These are phyloP conservation scores for Pygoscelis adeliae DNA, from an alignment of 2,113 vertebrate species.

Conservation along the genomic window DNA sequence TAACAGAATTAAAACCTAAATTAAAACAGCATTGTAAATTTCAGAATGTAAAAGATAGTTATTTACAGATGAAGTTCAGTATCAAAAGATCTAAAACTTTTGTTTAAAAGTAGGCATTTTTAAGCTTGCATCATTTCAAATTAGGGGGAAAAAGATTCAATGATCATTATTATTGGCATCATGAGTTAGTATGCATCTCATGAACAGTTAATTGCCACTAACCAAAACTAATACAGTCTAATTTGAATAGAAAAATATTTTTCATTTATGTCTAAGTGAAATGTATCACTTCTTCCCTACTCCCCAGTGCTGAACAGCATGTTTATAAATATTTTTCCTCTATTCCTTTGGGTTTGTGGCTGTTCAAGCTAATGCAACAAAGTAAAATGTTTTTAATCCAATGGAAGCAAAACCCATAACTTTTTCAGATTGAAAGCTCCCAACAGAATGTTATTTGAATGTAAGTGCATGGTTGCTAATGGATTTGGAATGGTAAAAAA, in stretches of 20 bases:
- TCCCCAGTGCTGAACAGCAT: not conserved
- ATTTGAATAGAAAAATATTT: conserved; percentile 28
- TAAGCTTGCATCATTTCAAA: not conserved
- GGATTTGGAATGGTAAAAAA: conserved; percentile 15
- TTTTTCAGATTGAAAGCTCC: not conserved
- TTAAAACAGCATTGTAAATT: not conserved
- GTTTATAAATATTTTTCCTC: not conserved
- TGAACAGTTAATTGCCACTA: not conserved
- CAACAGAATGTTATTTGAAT: conserved; percentile 3
- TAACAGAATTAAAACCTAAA: not conserved
- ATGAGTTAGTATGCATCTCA: not conserved
- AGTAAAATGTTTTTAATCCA: conserved; percentile 33
- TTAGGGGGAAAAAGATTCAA: not conserved
- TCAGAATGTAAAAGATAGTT: not conserved
- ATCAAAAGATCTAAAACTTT: not conserved
- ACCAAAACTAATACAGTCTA: not conserved
- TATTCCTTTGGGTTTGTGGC: not conserved
- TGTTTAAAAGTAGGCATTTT: not conserved
- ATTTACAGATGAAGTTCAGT: not conserved
- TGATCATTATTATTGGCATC: not conserved
- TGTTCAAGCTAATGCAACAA: not conserved
- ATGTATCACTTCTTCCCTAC: not conserved
- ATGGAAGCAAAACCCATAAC: not conserved
- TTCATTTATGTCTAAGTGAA: not conserved
- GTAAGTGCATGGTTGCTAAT: conserved; percentile 23